These are phyloP conservation scores for Gallinago jamesoni DNA, from an alignment of 2,113 vertebrate genomes.

Conservation along the genomic window DNA sequence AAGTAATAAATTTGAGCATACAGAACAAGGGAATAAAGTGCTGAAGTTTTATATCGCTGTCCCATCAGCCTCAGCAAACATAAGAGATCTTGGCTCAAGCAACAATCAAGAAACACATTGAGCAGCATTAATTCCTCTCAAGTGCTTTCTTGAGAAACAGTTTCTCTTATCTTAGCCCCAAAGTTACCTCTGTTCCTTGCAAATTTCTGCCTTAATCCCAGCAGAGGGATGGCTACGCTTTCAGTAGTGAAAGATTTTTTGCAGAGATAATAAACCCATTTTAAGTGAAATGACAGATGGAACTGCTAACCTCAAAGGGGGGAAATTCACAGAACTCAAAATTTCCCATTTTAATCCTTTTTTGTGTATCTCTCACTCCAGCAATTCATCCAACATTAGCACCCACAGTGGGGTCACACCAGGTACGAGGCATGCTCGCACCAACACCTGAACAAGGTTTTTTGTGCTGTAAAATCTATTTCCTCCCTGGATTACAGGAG, in stretches of 20 bases:
- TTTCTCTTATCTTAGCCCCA: constrained; percentile 2
- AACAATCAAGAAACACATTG: not conserved
- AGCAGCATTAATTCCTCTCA: not conserved
- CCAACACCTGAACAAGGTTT: not conserved
- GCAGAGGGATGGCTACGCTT: not conserved
- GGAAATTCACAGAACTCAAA: not conserved
- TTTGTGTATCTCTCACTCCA: not conserved
- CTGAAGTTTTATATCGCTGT: not conserved
- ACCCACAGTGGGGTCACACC: not conserved
- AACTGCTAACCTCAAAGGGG: not conserved
- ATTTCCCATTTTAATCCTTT: not conserved
- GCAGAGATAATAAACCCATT: not conserved
- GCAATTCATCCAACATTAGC: not conserved
- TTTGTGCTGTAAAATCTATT: not conserved
- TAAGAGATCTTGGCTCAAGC: not conserved
- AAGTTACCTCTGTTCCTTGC: not conserved
- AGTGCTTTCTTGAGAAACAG: not conserved
- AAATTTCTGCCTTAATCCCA: constrained; percentile 5
- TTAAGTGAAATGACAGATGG: not conserved
- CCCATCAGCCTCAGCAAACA: not conserved
- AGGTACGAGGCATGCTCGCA: not conserved
- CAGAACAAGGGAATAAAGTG: constrained; percentile 9
- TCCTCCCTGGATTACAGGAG: not conserved
- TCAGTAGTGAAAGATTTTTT: constrained; percentile 8
- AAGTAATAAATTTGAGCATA: constrained; percentile 42